A percentile compares a stretch with the other conserved stretches of the same genome.
Conservation (phyloP, 1,140 invertebrate genomes). For the Triops cancriformis region DNA sequence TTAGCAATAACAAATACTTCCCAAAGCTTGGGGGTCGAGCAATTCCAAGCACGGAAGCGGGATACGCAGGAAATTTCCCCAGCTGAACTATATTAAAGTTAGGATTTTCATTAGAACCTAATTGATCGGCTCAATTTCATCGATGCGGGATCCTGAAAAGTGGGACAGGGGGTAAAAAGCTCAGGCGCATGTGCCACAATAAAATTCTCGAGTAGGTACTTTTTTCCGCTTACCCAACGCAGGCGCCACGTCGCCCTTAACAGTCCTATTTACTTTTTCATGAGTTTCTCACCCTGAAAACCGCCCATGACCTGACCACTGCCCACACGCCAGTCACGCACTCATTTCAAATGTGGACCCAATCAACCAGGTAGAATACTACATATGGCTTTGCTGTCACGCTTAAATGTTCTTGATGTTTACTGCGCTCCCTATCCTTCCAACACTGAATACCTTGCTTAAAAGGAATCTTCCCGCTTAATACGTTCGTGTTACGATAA, state of each 20-base stretch:
- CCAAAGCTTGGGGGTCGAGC: not conserved
- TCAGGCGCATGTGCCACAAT: not conserved
- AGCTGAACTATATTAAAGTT: too few species aligned
- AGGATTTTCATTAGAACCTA: too few species aligned
- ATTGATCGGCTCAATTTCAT: too few species aligned
- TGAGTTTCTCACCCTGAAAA: not conserved
- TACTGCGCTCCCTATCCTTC: too few species aligned
- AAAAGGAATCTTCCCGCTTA: too few species aligned
- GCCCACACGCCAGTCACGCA: not conserved
- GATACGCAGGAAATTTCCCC: too few species aligned
- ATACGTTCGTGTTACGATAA: too few species aligned
- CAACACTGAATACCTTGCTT: too few species aligned
- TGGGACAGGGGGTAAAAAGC: not conserved
- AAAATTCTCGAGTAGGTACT: not conserved
- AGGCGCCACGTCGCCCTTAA: not conserved
- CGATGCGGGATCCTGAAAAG: not conserved
- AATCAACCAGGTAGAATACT: not conserved
- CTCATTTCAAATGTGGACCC: not conserved
- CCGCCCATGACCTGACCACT: conserved; percentile 2
- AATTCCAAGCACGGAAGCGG: too few species aligned
- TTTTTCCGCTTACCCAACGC: not conserved
- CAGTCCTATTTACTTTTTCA: conserved; percentile 2
- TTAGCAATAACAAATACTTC: not conserved
- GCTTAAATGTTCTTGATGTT: too few species aligned
- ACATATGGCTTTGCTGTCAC: not conserved